phyloP scores from a whole-genome alignment of 2,888 invertebrate genomes.

The Tolmerus cingulatus region DNA sequence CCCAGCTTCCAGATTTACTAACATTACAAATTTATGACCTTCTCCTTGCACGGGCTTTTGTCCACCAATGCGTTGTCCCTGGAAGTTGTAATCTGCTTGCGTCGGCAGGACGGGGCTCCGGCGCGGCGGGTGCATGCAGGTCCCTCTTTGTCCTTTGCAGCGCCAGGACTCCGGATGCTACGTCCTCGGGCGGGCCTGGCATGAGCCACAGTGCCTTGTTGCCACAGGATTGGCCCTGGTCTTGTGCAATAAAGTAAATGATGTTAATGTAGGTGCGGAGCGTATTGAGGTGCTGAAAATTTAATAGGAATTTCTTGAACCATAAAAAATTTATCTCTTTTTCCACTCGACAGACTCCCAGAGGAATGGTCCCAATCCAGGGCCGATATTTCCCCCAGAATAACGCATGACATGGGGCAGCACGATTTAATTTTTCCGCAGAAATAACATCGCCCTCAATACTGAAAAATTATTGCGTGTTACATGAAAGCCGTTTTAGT shows the following conservation, averaged over 20 bases:
- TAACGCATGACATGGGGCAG: slow-evolving; percentile 2
- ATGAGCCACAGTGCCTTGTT: background rate
- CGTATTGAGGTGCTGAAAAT: slow-evolving; percentile 45
- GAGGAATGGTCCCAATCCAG: slow-evolving; percentile 34
- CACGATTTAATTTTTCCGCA: slow-evolving; percentile 5
- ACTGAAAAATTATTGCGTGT: slow-evolving; percentile 4
- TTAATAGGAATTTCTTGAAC: slow-evolving; percentile 43
- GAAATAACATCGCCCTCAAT: background rate
- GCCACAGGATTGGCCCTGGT: background rate
- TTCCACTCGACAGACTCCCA: slow-evolving; percentile 43
- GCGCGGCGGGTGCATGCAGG: background rate
- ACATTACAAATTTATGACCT: slow-evolving; percentile 33
- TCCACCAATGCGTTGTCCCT: slow-evolving; percentile 19
- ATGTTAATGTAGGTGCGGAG: slow-evolving; percentile 35
- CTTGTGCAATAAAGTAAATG: slow-evolving; percentile 36
- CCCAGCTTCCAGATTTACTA: slow-evolving; percentile 16
- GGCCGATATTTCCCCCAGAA: slow-evolving; percentile 8
- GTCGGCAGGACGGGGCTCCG: background rate
- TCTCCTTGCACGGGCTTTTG: slow-evolving; percentile 13
- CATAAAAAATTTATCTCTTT: slow-evolving; percentile 45
- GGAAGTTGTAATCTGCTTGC: background rate
- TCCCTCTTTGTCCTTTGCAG: background rate
- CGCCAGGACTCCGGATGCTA: background rate
- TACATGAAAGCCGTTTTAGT: background rate
- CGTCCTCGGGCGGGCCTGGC: background rate